These are phyloP conservation scores for Pachydiplax longipennis DNA, from an alignment of 2,888 invertebrate species.

Conservation along the genomic window DNA sequence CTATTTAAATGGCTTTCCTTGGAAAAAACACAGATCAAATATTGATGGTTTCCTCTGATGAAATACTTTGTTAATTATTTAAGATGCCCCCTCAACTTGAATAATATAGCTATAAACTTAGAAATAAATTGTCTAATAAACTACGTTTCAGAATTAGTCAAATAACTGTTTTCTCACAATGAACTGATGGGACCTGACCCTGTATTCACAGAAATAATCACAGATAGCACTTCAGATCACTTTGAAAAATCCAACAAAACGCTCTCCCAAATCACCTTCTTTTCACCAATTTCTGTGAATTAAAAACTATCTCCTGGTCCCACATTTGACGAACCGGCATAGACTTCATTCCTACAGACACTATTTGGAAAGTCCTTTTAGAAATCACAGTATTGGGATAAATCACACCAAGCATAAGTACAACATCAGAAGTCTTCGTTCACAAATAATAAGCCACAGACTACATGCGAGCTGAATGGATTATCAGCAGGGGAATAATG, in stretches of 20 bases:
- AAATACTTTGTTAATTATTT: too few relatives aligned
- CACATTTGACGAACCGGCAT: slow-evolving; percentile 59
- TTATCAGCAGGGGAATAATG: background rate
- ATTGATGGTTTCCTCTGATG: too few relatives aligned
- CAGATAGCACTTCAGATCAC: slow-evolving; percentile 52
- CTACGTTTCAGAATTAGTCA: too few relatives aligned
- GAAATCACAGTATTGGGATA: background rate
- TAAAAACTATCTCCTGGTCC: slow-evolving; percentile 92
- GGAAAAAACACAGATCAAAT: too few relatives aligned
- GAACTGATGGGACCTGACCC: background rate
- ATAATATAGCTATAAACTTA: too few relatives aligned
- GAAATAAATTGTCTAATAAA: too few relatives aligned
- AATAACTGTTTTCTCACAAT: background rate
- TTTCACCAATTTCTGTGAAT: slow-evolving; percentile 91
- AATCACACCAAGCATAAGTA: slow-evolving; percentile 20
- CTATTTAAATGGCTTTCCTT: too few relatives aligned
- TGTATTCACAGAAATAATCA: slow-evolving; percentile 34
- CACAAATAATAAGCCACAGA: background rate
- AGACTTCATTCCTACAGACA: slow-evolving; percentile 33
- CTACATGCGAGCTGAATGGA: background rate
- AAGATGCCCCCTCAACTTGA: too few relatives aligned
- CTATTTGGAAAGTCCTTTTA: slow-evolving; percentile 9
- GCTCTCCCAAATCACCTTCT: slow-evolving; percentile 76
- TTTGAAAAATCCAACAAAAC: slow-evolving; percentile 2
- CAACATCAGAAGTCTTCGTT: slow-evolving; percentile 5